These are phyloP conservation scores for Amaurobius ferox DNA, from an alignment of 2,888 invertebrate species.

Conservation along the genomic window DNA sequence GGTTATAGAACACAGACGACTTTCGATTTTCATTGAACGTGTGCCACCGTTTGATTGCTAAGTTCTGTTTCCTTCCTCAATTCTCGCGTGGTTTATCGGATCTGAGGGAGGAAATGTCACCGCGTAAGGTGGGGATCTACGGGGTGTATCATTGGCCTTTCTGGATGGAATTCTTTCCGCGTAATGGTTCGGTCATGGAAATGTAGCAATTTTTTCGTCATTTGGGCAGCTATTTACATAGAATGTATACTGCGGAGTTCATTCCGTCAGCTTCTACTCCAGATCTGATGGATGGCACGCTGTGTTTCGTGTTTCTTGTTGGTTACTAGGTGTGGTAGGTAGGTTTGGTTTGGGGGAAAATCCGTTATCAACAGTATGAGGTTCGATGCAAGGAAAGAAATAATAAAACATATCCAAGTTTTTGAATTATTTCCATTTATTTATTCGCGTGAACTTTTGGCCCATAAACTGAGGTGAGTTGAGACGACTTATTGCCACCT, in stretches of 20 bases:
- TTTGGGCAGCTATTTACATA: background rate
- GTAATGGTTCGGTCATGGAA: background rate
- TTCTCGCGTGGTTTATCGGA: background rate
- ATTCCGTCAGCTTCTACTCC: background rate
- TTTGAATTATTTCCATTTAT: too few relatives aligned
- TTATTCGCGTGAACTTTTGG: too few relatives aligned
- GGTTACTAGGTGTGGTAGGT: background rate
- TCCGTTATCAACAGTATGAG: too few relatives aligned
- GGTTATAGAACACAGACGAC: background rate
- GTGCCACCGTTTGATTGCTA: slow-evolving; percentile 20
- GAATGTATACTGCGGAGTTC: background rate
- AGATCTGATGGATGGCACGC: background rate
- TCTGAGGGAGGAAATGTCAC: slow-evolving; percentile 23
- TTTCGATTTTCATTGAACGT: slow-evolving; percentile 37
- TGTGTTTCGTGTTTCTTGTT: background rate
- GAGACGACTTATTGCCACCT: too few relatives aligned
- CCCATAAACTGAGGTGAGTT: too few relatives aligned
- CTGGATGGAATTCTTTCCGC: background rate
- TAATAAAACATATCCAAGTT: too few relatives aligned
- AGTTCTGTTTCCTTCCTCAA: background rate
- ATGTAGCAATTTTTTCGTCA: background rate
- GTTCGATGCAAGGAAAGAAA: too few relatives aligned
- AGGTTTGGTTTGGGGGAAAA: too few relatives aligned
- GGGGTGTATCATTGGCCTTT: slow-evolving; percentile 7
- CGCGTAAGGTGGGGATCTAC: background rate